phyloP scores from a whole-genome alignment of 2,888 invertebrate genomes.

The Smittia sp. region DNA sequence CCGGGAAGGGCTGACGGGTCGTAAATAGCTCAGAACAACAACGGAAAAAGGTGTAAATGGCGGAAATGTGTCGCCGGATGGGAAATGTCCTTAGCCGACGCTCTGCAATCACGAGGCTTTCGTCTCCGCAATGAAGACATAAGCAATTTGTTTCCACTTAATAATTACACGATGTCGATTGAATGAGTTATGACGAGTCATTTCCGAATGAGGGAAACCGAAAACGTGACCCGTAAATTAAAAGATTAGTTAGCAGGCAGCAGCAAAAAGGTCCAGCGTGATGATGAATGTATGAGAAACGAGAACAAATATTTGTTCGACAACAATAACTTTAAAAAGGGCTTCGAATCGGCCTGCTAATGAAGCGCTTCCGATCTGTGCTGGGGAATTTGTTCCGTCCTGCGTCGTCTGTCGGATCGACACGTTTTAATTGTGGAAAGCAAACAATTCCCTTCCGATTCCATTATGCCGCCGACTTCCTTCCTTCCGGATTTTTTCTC shows the following conservation, averaged over 20 bases:
- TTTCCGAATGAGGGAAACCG: background rate
- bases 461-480: slow-evolving; percentile 28
- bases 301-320: slow-evolving; percentile 10
- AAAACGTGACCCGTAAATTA: slow-evolving; percentile 30
- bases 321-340: background rate
- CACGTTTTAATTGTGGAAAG: background rate
- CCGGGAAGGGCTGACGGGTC: background rate
- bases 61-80: slow-evolving; percentile 29
- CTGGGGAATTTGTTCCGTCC: slow-evolving; percentile 8
- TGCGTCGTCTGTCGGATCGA: background rate
- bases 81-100: background rate
- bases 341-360: slow-evolving; percentile 2
- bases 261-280: slow-evolving; percentile 11
- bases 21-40: too few species aligned
- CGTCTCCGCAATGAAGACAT: background rate
- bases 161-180: slow-evolving; percentile 23
- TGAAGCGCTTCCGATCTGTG: slow-evolving; percentile 20
- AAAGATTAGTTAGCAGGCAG: slow-evolving; percentile 18
- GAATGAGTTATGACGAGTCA: slow-evolving; percentile 12
- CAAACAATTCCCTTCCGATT: slow-evolving; percentile 2
- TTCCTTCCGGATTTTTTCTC: slow-evolving; percentile 32
- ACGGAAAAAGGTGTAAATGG: slow-evolving; percentile 24
- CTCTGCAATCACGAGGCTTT: background rate
- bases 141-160: background rate
- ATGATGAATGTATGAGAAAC: slow-evolving; percentile 10